phyloP scores from a whole-genome alignment of 2,888 invertebrate species.

The Synanthedon formicaeformis region DNA sequence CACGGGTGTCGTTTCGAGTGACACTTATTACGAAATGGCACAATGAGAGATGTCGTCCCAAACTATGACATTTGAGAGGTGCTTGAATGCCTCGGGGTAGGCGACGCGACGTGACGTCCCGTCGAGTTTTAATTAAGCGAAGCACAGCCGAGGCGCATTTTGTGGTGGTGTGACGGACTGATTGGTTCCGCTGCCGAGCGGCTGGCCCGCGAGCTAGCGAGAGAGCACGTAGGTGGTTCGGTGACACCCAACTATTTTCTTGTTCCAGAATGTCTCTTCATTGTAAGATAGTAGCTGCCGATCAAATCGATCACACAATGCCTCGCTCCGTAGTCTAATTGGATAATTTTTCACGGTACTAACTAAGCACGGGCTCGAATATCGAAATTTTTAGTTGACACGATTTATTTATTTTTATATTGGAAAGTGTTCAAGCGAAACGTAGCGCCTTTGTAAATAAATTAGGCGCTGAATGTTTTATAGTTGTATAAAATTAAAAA shows the following conservation, averaged over 20 bases:
- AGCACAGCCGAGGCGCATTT: constrained; percentile 52
- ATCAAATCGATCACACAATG: constrained; percentile 49
- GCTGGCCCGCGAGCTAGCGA: constrained; percentile 12
- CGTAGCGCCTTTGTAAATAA: constrained; percentile 14
- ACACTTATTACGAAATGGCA: neutral
- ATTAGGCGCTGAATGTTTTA: constrained; percentile 1
- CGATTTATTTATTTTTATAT: constrained; percentile 27
- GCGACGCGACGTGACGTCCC: constrained; percentile 57
- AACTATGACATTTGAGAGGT: constrained; percentile 31
- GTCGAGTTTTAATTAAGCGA: constrained; percentile 63
- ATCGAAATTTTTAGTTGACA: constrained; percentile 19
- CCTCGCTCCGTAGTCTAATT: constrained; percentile 51
- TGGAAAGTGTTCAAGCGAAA: constrained; percentile 15
- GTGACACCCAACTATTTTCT: constrained; percentile 55
- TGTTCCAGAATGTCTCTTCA: constrained; percentile 51
- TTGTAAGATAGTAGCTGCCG: constrained; percentile 50
- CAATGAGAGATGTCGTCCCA: constrained; percentile 33
- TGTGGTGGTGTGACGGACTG: constrained; percentile 54
- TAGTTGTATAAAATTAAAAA: no score
- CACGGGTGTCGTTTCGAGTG: constrained; percentile 21
- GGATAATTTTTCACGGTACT: constrained; percentile 52
- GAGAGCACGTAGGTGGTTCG: constrained; percentile 57
- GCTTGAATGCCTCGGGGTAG: constrained; percentile 33
- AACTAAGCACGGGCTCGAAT: constrained; percentile 34
- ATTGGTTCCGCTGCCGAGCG: constrained; percentile 54